Evolutionary conservation across 2,888 invertebrate genomes (phyloP), one percentile per base, ranked within the genome.

Genomic region (Caenorhabditis becei): DNA sequence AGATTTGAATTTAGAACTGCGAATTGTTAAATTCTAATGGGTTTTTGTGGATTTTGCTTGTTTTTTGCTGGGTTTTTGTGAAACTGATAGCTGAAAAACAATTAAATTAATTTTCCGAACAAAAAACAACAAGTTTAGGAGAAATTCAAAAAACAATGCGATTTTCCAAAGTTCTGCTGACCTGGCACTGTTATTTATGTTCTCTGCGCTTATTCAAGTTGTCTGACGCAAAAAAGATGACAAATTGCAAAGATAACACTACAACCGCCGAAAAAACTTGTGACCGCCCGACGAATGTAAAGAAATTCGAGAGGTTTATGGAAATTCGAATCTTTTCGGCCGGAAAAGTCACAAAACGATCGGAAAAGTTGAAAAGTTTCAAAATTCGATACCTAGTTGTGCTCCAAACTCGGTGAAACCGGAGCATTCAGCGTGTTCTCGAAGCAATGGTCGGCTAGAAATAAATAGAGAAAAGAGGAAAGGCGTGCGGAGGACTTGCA

Each of bases 151-250:
- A n/a, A 3, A 11, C 16, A 11, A 5, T 4, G 3, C 18, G 4
- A 11, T n/a, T 44, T 44, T 44, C 44, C n/a, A n/a, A n/a, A n/a
- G n/a, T n/a, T 44, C 44, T n/a, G 5, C 44, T 35, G 10, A 35
- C 5, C 35, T n/a, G n/a, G 35, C 35, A 10, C 16, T 41, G 2
- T 41, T 41, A 11, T 41, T 41, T 14, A 41, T 14, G 41, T 49
- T 49, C 20, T 24, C 1, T 20, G 8, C 37, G n/a, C 37, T 24
- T 49, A 35, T 16, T 35, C 51, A 51, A 59, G 18, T 51, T 44
- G 44, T 28, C 63, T 79, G 78, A 79, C 61, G 78, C 56, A 79
- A 79, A 37, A 79, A 79, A 56, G 72, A 72, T 79, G 78, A 79
- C 78, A 79, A 67, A 71, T 72, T 71, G 61, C 77, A 77, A 59